A percentile compares a stretch with the other conserved stretches of the same genome.
Conservation (phyloP, 2,797 vertebrate genomes). For the Cuculus canorus region DNA sequence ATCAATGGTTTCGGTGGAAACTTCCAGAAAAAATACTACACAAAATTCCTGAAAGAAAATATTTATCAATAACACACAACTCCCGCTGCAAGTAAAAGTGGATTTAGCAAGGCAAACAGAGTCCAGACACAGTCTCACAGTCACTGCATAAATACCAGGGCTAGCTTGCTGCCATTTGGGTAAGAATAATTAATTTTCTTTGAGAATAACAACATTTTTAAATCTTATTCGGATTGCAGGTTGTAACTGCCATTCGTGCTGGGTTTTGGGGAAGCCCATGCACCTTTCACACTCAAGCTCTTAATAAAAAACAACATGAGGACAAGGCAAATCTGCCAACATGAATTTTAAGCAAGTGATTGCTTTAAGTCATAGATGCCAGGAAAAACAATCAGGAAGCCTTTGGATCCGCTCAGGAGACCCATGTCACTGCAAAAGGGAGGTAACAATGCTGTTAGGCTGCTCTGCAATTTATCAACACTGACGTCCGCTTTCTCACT, state of each 20-base stretch:
- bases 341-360: not conserved
- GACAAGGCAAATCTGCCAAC: not conserved
- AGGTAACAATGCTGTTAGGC: not conserved
- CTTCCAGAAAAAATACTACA: not conserved
- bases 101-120: not conserved
- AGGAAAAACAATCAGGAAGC: conserved; percentile 27
- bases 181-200: not conserved
- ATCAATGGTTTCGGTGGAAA: not conserved
- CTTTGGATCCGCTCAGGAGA: not conserved
- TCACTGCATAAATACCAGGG: not conserved
- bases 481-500: not conserved
- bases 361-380: not conserved
- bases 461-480: not conserved
- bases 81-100: not conserved
- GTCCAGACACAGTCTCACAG: not conserved
- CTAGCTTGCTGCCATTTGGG: not conserved
- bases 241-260: not conserved
- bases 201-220: not conserved
- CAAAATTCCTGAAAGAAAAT: not conserved
- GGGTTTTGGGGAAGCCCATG: not conserved
- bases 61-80: not conserved
- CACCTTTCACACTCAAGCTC: not conserved
- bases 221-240: not conserved
- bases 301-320: not conserved
- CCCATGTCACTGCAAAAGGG: not conserved